Evolutionary conservation across 2,797 vertebrate genomes (phyloP).

Genomic region (Rhinoraja longicauda): DNA sequence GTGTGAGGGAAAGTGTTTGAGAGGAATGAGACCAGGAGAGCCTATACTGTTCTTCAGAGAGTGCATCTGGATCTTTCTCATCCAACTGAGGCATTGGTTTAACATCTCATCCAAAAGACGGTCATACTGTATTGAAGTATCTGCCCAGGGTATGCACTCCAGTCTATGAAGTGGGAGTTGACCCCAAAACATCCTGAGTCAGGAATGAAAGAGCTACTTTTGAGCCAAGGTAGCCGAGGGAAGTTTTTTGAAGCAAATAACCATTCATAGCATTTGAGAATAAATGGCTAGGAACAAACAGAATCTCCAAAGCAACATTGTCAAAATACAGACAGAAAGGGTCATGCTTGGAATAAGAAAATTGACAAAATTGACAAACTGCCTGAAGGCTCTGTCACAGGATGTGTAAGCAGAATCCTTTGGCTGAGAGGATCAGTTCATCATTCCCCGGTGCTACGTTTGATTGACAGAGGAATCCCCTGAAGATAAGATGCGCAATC

Average conservation of each 20-base stretch:
- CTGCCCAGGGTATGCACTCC: background rate
- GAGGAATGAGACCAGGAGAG: background rate
- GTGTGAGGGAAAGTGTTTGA: background rate
- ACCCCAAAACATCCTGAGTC: background rate
- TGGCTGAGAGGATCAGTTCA: conserved; percentile 29
- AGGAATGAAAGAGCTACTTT: background rate
- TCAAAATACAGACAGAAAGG: background rate
- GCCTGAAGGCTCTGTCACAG: conserved; percentile 5
- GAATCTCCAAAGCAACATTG: background rate
- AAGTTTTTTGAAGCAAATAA: background rate
- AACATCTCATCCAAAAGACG: background rate
- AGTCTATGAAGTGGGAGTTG: background rate
- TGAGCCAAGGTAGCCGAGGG: background rate
- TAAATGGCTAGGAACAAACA: background rate
- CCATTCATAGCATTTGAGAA: background rate
- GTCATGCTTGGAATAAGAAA: conserved; percentile 14
- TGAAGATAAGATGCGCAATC: conserved; percentile 6
- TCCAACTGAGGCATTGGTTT: background rate
- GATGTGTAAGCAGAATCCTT: conserved; percentile 1
- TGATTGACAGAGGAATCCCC: conserved; percentile 10
- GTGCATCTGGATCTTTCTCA: background rate
- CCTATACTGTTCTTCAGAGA: background rate
- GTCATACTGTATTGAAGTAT: background rate
- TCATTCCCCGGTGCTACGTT: background rate
- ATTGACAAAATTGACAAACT: conserved; percentile 3